A percentile compares a stretch with the other conserved stretches of the same genome.
Conservation (phyloP, 2,797 vertebrate genomes). For the Trachops cirrhosus region DNA sequence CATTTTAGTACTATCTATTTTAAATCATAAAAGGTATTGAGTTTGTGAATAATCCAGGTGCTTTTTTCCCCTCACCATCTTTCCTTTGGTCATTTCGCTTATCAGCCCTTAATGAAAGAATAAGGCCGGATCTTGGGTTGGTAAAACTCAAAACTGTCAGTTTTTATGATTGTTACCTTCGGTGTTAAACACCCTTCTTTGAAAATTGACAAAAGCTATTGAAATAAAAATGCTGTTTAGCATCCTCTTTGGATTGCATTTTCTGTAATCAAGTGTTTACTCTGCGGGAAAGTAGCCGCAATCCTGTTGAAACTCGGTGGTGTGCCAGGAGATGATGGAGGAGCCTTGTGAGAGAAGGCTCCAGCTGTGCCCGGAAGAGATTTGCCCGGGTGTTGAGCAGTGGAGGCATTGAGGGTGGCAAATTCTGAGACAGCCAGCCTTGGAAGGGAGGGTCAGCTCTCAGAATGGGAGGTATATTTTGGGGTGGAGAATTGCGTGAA, state of each 20-base stretch:
- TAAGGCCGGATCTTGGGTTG: not conserved
- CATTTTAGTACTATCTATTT: conserved; percentile 11
- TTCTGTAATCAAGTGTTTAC: conserved; percentile 30
- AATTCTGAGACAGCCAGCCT: not conserved
- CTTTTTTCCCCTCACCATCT: not conserved
- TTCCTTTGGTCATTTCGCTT: conserved; percentile 7
- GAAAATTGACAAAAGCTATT: conserved; percentile 22
- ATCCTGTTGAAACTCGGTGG: conserved; percentile 23
- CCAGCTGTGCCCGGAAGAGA: not conserved
- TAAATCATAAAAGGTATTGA: conserved; percentile 23
- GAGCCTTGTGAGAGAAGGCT: not conserved
- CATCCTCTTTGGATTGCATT: conserved; percentile 33
- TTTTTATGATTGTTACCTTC: conserved; percentile 27
- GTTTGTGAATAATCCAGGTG: not conserved
- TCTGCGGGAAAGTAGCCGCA: not conserved
- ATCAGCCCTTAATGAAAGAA: not conserved
- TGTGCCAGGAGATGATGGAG: not conserved
- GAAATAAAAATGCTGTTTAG: conserved; percentile 30
- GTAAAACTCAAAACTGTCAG: not conserved
- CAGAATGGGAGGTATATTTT: not conserved
- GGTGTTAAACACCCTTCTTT: not conserved
- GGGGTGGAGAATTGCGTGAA: not conserved
- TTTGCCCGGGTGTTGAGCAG: not conserved
- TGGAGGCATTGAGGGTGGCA: not conserved
- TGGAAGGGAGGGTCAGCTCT: not conserved